A percentile compares a stretch with the other conserved stretches of the same genome.
Conservation (phyloP, 2,797 vertebrate genomes). For the Buceros bicornis region DNA sequence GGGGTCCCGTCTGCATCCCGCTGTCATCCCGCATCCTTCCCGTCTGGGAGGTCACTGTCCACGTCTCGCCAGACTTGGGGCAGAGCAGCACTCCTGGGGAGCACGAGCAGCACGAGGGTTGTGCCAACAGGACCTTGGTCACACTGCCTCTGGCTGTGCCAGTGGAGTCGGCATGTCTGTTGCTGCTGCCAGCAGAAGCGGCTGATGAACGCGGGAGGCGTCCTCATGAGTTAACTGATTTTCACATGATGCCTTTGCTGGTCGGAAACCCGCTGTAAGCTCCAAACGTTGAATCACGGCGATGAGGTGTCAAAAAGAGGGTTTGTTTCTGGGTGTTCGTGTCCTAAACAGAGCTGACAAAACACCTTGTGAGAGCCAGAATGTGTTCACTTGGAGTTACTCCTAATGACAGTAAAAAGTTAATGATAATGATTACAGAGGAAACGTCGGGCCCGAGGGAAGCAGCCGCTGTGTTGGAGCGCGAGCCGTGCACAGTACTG, state of each 20-base stretch:
- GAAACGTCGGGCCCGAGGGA: background rate
- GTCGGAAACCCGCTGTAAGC: background rate
- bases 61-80: background rate
- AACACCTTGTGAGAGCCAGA: background rate
- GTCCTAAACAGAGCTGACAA: background rate
- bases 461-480: background rate
- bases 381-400: background rate
- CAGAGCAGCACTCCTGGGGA: background rate
- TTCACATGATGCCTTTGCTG: background rate
- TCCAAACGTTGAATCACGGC: background rate
- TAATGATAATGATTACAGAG: slow-evolving; percentile 1
- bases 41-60: background rate
- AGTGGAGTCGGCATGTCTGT: background rate
- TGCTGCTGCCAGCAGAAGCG: fast-evolving
- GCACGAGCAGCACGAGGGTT: background rate
- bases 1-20: fast-evolving
- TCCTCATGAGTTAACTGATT: background rate
- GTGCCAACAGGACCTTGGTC: background rate
- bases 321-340: background rate
- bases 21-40: too few relatives aligned
- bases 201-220: background rate
- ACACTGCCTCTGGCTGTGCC: background rate
- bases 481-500: background rate
- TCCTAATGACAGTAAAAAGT: slow-evolving; percentile 5
- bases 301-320: background rate